A percentile compares a stretch with the other conserved stretches of the same genome.
Evolutionary conservation across 2,113 vertebrate species (phyloP).

Genomic region (Macquaria australasica): DNA sequence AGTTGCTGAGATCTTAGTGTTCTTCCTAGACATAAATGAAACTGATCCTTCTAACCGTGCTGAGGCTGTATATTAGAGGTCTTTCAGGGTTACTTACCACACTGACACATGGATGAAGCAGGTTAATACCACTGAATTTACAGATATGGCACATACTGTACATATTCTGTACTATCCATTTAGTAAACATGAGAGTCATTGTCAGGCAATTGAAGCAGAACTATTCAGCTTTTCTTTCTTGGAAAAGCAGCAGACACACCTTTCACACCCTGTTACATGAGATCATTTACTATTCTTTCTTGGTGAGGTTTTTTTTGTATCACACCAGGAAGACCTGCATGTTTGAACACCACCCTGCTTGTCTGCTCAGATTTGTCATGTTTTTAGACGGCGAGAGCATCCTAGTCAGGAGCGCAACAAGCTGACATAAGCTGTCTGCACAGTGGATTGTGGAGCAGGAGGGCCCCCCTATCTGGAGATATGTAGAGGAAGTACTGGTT

Average conservation of each 20-base stretch:
- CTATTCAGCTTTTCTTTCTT: not conserved
- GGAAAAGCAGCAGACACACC: not conserved
- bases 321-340: not conserved
- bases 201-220: not conserved
- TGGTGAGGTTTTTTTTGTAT: not conserved
- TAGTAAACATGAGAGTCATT: not conserved
- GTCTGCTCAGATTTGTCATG: constrained; percentile 7
- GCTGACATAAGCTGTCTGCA: not conserved
- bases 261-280: not conserved
- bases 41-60: not conserved
- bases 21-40: constrained; percentile 31
- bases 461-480: not conserved
- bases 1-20: constrained; percentile 32
- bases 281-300: not conserved
- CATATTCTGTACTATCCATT: constrained; percentile 16
- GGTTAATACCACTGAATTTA: not conserved
- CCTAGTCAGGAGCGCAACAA: not conserved
- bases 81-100: not conserved
- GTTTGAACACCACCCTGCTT: constrained; percentile 13
- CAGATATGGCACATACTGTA: not conserved
- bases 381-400: not conserved
- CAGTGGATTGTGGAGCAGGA: not conserved
- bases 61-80: not conserved
- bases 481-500: constrained; percentile 28
- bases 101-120: not conserved